Percentiles rank a stretch among this genome's conserved stretches.
Conservation (phyloP, 2,797 vertebrate species). For the Aythya fuligula region DNA sequence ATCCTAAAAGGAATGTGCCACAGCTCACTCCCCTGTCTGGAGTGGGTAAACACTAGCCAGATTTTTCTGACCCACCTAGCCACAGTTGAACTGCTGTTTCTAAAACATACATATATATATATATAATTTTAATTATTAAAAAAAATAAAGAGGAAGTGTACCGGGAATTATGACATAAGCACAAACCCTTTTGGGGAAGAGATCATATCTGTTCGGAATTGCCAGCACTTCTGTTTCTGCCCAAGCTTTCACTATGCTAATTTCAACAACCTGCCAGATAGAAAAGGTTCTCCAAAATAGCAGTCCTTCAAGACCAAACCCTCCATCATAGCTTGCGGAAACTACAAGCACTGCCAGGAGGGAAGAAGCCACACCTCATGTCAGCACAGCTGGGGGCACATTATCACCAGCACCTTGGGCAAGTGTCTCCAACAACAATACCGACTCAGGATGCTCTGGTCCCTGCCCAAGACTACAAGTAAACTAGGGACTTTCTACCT, state of each 20-base stretch:
- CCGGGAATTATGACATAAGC: neutral
- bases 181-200: neutral
- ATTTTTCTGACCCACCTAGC: neutral
- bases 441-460: neutral
- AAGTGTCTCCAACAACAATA: neutral
- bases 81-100: accelerated
- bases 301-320: neutral
- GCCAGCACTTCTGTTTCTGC: neutral
- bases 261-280: neutral
- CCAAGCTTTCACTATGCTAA: neutral
- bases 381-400: neutral
- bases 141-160: neutral
- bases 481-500: neutral
- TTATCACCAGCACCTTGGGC: neutral
- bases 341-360: neutral
- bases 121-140: neutral
- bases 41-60: accelerated
- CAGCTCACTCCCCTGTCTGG: neutral
- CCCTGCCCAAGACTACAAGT: neutral
- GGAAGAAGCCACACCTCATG: neutral
- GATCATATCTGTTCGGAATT: neutral
- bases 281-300: neutral
- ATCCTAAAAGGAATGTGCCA: neutral
- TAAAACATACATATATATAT: neutral
- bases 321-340: neutral